These are phyloP conservation scores for Cotesia typhae DNA, from an alignment of 1,140 invertebrate species.

Conservation along the genomic window DNA sequence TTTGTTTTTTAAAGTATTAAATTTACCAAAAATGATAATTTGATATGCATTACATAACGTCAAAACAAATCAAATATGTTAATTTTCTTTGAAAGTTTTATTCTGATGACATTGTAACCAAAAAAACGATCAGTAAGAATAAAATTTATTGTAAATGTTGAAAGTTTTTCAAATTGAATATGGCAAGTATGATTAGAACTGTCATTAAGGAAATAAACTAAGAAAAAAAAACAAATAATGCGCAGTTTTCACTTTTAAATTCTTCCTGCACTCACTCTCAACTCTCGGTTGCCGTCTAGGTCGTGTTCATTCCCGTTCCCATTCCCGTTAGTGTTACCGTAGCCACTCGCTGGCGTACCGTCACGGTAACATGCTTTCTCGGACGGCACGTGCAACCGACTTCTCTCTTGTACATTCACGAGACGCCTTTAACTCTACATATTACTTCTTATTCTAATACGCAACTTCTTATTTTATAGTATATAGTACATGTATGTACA, in stretches of 20 bases:
- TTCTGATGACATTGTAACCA: no score
- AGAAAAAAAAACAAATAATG: slow-evolving; percentile 45
- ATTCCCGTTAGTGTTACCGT: slow-evolving; percentile 59
- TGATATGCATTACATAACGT: no score
- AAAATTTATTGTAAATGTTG: no score
- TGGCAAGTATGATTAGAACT: no score
- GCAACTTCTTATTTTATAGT: background rate
- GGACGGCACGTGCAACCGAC: slow-evolving; percentile 36
- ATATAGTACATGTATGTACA: background rate
- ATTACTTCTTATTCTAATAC: background rate
- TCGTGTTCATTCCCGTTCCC: slow-evolving; percentile 52
- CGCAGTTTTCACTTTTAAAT: slow-evolving; percentile 64
- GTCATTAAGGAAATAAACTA: background rate
- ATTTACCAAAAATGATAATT: no score
- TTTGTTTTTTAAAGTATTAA: no score
- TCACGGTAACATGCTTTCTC: slow-evolving; percentile 57
- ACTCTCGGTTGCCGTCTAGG: slow-evolving; percentile 50
- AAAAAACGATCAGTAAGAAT: no score
- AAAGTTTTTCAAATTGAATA: no score
- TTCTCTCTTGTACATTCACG: slow-evolving; percentile 18
- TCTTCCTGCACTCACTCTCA: slow-evolving; percentile 56
- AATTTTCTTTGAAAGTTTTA: no score
- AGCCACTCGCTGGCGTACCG: slow-evolving; percentile 44
- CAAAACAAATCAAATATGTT: no score
- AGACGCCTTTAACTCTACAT: background rate